phyloP scores from a whole-genome alignment of 23 tunicate genomes.

The Ascidia mentula region DNA sequence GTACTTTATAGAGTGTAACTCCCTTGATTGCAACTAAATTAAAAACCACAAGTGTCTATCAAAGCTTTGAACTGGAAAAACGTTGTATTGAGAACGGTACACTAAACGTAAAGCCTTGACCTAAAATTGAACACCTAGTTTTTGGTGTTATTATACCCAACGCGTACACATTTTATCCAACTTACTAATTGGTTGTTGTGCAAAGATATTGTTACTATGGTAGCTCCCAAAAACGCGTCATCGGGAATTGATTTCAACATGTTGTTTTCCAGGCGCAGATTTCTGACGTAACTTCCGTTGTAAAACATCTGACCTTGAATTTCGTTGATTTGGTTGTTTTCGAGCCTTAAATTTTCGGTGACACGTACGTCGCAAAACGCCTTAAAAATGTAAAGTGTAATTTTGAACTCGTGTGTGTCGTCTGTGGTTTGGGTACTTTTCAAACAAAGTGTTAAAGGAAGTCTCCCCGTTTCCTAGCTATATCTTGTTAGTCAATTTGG shows the following conservation, averaged over 20 bases:
- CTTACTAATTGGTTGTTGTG: constrained; percentile 23
- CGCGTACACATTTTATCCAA: no score
- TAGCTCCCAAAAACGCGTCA: constrained; percentile 29
- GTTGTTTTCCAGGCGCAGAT: constrained; percentile 20
- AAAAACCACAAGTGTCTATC: no score
- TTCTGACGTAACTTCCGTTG: background rate
- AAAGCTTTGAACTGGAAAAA: background rate
- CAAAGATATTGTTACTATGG: constrained; percentile 6
- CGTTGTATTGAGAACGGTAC: no score
- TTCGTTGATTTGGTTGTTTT: background rate
- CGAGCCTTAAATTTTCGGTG: background rate
- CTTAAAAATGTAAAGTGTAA: constrained; percentile 1
- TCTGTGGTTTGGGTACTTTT: no score
- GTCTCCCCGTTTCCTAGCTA: no score
- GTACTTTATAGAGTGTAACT: no score
- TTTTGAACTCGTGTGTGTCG: no score
- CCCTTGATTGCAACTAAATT: no score
- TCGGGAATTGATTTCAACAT: constrained; percentile 19
- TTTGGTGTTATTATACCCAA: no score
- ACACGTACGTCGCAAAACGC: constrained; percentile 21
- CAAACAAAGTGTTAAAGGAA: no score
- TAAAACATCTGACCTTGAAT: constrained; percentile 29
- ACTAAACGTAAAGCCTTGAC: no score
- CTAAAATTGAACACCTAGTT: background rate
- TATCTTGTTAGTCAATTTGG: no score